phyloP scores from a whole-genome alignment of 2,113 vertebrate genomes.

The Macrotus californicus region DNA sequence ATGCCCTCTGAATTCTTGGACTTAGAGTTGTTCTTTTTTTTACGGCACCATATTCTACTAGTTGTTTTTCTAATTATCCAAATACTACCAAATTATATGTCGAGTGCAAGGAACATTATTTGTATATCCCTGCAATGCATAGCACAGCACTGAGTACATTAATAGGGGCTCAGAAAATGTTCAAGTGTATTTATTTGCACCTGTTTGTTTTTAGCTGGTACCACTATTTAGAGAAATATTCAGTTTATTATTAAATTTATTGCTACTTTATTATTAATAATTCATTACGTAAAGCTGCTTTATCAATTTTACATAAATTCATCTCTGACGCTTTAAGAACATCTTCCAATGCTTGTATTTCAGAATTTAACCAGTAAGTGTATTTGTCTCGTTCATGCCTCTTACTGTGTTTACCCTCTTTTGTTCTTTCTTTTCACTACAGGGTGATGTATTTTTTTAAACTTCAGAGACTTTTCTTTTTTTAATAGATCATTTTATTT shows the following conservation, averaged over 20 bases:
- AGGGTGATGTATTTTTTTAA: background rate
- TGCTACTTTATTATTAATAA: too few species aligned
- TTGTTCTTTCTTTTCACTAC: background rate
- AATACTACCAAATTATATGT: background rate
- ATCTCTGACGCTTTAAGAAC: background rate
- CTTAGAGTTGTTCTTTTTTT: background rate
- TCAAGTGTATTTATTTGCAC: background rate
- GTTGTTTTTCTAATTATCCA: background rate
- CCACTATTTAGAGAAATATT: background rate
- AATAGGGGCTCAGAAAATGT: background rate
- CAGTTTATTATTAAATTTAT: background rate
- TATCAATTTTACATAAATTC: background rate
- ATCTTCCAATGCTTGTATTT: background rate
- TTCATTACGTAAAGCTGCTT: background rate
- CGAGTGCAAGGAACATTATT: background rate
- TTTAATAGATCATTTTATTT: background rate
- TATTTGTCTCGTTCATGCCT: background rate
- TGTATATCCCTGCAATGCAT: background rate
- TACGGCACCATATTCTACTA: background rate
- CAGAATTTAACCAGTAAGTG: background rate
- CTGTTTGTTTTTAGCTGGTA: background rate
- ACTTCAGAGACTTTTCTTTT: background rate
- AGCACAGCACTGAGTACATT: background rate
- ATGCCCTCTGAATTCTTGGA: background rate
- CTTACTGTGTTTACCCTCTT: background rate